Base-by-base conservation (phyloP, 2,888 invertebrate genomes). In the Andrena trimmerana region DNA sequence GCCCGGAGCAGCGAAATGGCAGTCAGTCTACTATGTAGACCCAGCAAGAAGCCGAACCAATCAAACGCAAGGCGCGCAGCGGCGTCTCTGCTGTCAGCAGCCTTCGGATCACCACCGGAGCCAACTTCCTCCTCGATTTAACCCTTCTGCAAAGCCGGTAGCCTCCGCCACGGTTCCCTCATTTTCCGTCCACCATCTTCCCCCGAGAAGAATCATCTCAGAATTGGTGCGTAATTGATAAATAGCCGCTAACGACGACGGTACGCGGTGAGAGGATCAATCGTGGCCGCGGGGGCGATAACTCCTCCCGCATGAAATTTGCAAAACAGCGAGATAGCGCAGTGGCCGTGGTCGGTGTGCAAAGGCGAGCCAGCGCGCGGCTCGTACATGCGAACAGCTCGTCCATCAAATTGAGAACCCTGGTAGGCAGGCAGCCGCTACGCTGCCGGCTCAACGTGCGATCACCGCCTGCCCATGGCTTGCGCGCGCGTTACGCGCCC, bases 331-430 rank as follows among this genome's bases (percentile, higher is more conserved):
- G 86, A 90, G 91, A 92, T 92, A 92, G 90, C 89, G 91, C 87
- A 86, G 88, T 90, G 85, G 78, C 78, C 87, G 91, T 86, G 82
- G 89, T 81, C 86, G 88, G 78, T 88, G 89, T 88, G 90, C 86
- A 88, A 84, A 90, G 82, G 85, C 83, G 85, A 81, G 84, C 81
- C 65, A 78, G 81, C 65, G 78, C 68, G 73, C 54, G 27, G 83
- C 31, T 71, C 82, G 86, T 91, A 92, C 92, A 92, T 93, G 93
- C 92, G 92, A 93, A 92, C 90, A 91, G 92, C 92, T 93, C 93
- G 93, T 93, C 88, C 92, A 93, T 93, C 93, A 93, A 93, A 93
- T 90, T 88, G 91, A 86, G 91, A 87, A 89, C 86, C 85, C 83
- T 83, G 86, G 69, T 76, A 81, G 80, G 79, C 69, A 83, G 86